A percentile compares a stretch with the other conserved stretches of the same genome.
Conservation (phyloP, 2,888 invertebrate species). For the Tinea trinotella region DNA sequence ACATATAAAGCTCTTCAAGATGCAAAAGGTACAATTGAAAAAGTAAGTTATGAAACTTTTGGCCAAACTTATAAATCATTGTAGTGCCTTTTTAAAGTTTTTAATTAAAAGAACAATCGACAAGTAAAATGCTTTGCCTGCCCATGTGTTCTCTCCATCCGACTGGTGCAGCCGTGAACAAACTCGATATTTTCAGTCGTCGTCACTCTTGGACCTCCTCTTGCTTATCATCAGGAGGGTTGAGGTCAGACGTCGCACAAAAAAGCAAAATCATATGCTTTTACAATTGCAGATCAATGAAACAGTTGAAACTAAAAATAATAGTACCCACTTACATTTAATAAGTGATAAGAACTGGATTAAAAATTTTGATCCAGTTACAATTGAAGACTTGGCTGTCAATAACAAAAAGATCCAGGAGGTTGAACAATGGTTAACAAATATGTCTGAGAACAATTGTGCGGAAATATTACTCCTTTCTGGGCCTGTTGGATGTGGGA, state of each 20-base stretch:
- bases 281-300: background rate
- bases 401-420: conserved; percentile 83
- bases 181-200: too few species aligned
- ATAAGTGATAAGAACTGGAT: conserved; percentile 68
- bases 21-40: background rate
- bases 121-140: too few species aligned
- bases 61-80: too few species aligned
- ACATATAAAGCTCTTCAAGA: background rate
- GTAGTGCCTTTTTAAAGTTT: too few species aligned
- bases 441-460: conserved; percentile 34
- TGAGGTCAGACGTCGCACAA: too few species aligned
- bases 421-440: conserved; percentile 77
- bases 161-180: too few species aligned
- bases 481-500: conserved; percentile 90
- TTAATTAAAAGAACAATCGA: too few species aligned
- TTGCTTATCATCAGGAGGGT: too few species aligned
- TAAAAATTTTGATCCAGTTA: conserved; percentile 72
- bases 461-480: conserved; percentile 78
- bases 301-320: background rate
- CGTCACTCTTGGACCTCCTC: too few species aligned
- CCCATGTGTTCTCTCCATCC: too few species aligned
- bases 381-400: conserved; percentile 77
- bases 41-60: background rate
- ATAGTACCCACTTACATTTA: background rate
- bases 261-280: too few species aligned